Percentiles rank a stretch among this genome's conserved stretches.
Conservation (phyloP, 2,113 vertebrate genomes). For the Rhinopomastus cyanomelas region DNA sequence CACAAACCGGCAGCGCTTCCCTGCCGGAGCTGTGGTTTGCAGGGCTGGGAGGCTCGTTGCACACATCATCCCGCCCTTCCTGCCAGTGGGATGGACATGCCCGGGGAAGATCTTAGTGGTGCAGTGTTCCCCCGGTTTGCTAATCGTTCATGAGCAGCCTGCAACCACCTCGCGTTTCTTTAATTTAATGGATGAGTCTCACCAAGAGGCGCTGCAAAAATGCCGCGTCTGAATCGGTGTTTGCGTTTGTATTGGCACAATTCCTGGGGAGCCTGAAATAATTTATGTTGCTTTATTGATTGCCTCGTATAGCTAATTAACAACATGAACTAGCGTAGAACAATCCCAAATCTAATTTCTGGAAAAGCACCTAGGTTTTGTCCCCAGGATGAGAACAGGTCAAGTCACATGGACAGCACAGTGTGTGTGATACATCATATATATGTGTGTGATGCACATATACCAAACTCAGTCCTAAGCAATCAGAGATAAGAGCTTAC, state of each 20-base stretch:
- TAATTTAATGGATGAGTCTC: slow-evolving; percentile 14
- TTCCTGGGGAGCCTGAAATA: slow-evolving; percentile 35
- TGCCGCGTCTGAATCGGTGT: background rate
- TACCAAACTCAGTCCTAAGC: slow-evolving; percentile 17
- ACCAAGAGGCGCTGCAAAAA: background rate
- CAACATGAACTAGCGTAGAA: slow-evolving; percentile 13
- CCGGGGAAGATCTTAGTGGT: background rate
- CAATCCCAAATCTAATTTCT: background rate
- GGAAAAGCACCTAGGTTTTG: background rate
- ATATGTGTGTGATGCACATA: background rate
- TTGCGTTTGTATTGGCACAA: background rate
- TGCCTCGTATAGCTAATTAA: slow-evolving; percentile 40
- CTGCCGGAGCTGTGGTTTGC: background rate
- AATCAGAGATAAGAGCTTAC: slow-evolving; percentile 62
- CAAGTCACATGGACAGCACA: background rate
- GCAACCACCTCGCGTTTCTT: background rate
- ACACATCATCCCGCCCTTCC: background rate
- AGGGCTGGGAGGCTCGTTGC: background rate
- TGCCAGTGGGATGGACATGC: rapidly evolving
- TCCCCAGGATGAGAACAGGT: background rate
- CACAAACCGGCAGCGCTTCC: background rate
- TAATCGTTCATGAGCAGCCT: background rate
- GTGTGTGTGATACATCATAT: background rate
- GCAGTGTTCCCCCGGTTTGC: background rate
- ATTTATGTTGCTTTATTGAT: slow-evolving; percentile 12